Base-by-base conservation (phyloP, 2,797 vertebrate species). In the Onychomys leucogaster region DNA sequence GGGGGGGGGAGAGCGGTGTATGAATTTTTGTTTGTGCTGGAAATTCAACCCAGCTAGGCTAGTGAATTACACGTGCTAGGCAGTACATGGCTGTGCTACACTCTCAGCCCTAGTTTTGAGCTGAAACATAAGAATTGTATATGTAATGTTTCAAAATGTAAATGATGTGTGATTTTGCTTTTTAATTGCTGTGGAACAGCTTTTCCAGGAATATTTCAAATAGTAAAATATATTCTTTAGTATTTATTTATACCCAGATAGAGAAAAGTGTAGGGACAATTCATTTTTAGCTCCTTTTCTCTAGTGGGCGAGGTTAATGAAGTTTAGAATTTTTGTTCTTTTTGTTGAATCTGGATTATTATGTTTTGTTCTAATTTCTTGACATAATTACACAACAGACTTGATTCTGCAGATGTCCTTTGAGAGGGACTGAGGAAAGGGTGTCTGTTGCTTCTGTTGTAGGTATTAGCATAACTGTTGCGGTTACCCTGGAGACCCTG, bases 401-500 rank as follows among this genome's bases (percentile, higher is more conserved):
- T 80, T 94, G 16, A 52, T 91, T 89, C 57, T 84, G 23, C 71
- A 80, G 17, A 76, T 90, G 23, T 63, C 17, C 43, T 78, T 89
- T 88, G 63, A 83, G 25, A 94, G 78, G 61, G 78, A 14, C 49
- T 94, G 95, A 97, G 78, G 89, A 94, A 91, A 46, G 84, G 97
- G 90, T 77, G 5, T 83, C 14, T 13, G 97, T 93, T 95, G 90
- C 92, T 98, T 98, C 94, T 98, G 43, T 98, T 97, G 2, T 81
- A 99, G 99, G 94, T 96, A 32, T 49, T 87, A 95, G 97, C 73
- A 97, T 95, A 34, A 98, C 97, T 29, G 99, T 99, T 80, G 99
- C 99, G 0, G 96, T 99, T 97, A 99, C 98, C 90, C 98, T 99
- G 97, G 99, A 99, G 98, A 99, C 99, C 0, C 99, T 99, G 7